phyloP scores from a whole-genome alignment of 2,888 invertebrate species.

The Drosophila crucigera region DNA sequence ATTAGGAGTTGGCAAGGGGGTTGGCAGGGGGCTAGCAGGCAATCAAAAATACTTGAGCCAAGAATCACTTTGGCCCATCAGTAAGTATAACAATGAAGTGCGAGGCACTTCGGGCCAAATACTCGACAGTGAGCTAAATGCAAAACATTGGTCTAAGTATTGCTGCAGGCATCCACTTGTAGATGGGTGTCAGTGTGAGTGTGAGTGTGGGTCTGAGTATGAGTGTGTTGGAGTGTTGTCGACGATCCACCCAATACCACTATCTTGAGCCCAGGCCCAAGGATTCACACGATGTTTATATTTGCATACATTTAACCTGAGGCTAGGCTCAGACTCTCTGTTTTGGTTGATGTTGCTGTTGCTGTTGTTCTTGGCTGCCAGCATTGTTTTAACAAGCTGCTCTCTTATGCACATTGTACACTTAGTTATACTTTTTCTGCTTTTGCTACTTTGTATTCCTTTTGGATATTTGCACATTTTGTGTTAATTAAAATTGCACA shows the following conservation, averaged over 20 bases:
- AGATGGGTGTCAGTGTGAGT: constrained; percentile 4
- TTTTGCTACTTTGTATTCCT: constrained; percentile 40
- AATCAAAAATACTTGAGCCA: constrained; percentile 59
- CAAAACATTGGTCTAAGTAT: constrained; percentile 75
- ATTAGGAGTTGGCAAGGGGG: constrained; percentile 31
- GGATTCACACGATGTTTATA: constrained; percentile 75
- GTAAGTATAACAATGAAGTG: constrained; percentile 75
- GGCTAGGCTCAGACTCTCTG: constrained; percentile 56
- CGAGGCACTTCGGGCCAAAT: constrained; percentile 55
- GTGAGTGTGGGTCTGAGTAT: not conserved
- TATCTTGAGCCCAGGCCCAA: constrained; percentile 12
- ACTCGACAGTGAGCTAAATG: constrained; percentile 31
- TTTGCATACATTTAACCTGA: constrained; percentile 77
- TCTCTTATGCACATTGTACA: constrained; percentile 48
- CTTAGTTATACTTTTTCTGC: constrained; percentile 20
- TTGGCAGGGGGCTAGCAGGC: constrained; percentile 23
- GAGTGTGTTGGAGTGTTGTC: not conserved
- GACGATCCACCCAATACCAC: constrained; percentile 1
- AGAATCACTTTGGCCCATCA: constrained; percentile 54
- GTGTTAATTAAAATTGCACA: constrained; percentile 71
- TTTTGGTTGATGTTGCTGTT: constrained; percentile 3
- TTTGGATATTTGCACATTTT: constrained; percentile 59
- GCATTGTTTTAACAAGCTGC: constrained; percentile 70
- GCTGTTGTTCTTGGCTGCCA: constrained; percentile 40
- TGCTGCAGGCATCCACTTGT: constrained; percentile 59